Conservation (phyloP, 2,113 vertebrate genomes). For the human (Homo sapiens) region GRCh38 chr21:35076001-35076500, state of each 20-base stretch:
- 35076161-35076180: neutral
- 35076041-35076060: slow-evolving; percentile 1
- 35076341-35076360: neutral
- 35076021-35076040: neutral
- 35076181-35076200: neutral
- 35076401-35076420: neutral
- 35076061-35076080: neutral
- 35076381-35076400: neutral
- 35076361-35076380: neutral
- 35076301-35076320: neutral
- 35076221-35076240: neutral
- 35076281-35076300: neutral
- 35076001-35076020: neutral
- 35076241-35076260: neutral
- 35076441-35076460: no score
- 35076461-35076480: neutral
- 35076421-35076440: neutral
- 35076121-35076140: neutral
- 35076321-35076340: neutral
- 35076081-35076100: neutral
- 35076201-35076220: neutral
- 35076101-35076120: neutral
- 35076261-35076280: neutral
- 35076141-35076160: neutral
- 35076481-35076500: neutral